phyloP scores from a whole-genome alignment of 2,797 vertebrate genomes.

The Podarcis lilfordi region DNA sequence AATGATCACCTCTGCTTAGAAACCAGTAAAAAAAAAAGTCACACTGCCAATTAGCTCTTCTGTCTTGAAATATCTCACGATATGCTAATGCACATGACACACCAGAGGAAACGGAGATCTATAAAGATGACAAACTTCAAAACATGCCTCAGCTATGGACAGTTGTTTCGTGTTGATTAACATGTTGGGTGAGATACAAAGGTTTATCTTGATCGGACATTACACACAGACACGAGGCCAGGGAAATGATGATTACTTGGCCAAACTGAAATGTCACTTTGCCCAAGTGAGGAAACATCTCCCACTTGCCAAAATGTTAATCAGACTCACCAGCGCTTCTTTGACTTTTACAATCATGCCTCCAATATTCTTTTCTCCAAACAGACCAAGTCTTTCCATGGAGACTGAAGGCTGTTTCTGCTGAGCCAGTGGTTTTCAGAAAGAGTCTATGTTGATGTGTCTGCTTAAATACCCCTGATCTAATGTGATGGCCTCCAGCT shows the following conservation, averaged over 20 bases:
- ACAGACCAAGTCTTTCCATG: background rate
- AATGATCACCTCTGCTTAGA: constrained; percentile 68
- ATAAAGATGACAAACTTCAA: constrained; percentile 4
- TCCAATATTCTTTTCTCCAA: background rate
- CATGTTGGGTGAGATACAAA: constrained; percentile 49
- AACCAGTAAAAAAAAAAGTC: constrained; percentile 58
- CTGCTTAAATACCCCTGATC: background rate
- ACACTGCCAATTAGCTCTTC: constrained; percentile 27
- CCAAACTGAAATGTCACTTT: constrained; percentile 69
- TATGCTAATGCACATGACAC: background rate
- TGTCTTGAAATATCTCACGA: constrained; percentile 21
- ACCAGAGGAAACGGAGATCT: constrained; percentile 15
- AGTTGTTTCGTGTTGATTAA: constrained; percentile 57
- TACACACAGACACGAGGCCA: constrained; percentile 46
- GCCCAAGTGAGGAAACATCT: constrained; percentile 66
- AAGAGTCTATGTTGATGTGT: background rate
- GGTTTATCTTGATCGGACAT: constrained; percentile 62
- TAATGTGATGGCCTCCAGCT: background rate
- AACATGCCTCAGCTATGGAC: constrained; percentile 25
- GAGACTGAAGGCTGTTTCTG: background rate
- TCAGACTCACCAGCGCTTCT: constrained; percentile 35
- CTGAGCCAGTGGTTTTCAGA: background rate
- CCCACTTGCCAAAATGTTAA: constrained; percentile 45
- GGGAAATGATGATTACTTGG: constrained; percentile 67
- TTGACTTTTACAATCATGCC: background rate